Evolutionary conservation across 2,797 vertebrate species (phyloP), one percentile per base, ranked within the genome.

Genomic region (Halcyon badia): DNA sequence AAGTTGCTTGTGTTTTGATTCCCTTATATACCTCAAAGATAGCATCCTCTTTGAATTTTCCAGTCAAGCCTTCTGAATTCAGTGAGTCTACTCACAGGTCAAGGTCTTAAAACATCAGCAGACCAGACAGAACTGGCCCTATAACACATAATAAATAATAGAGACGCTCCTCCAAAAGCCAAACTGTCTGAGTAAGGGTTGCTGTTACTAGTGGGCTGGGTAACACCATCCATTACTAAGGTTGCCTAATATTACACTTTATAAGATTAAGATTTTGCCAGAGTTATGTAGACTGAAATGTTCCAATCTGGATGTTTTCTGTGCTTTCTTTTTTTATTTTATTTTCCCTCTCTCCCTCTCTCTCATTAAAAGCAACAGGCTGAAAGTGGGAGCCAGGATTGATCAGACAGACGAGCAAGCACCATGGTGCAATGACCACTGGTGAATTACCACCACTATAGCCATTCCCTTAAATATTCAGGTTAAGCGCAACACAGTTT

Each of bases 1-100:
- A 78, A 83, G 30, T 31, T 86, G 33, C 22, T 75, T 81, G 9
- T 95, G 54, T 83, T 95, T 95, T 90, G 61, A 69, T 93, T 83
- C 69, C 57, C 37, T 14, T 18, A 6, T 64, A 65, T 49, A 62
- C 57, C 69, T 87, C 82, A 83, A 52, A 94, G 75, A 80, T 85
- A 85, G 39, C 52, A 66, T 77, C 71, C 62, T 83, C 64, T 87
- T 30, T 54, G 71, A 30, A 69, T 83, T 95, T 90, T 83, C 28
- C 64, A 86, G 41, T 31, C 64, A 58, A 72, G 18, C 75, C 41
- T 84, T 77, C 65, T 64, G 75, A 70, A 86, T 82, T 70, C 75
- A 52, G 28, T 64, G 71, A 79, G 28, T 54, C 18, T 79, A 5
- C 57, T 87, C 65, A 37, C 58, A 54, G 44, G 65, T 79, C 82